phyloP scores from a whole-genome alignment of 2,888 invertebrate species.

The Hypomecis punctinalis region DNA sequence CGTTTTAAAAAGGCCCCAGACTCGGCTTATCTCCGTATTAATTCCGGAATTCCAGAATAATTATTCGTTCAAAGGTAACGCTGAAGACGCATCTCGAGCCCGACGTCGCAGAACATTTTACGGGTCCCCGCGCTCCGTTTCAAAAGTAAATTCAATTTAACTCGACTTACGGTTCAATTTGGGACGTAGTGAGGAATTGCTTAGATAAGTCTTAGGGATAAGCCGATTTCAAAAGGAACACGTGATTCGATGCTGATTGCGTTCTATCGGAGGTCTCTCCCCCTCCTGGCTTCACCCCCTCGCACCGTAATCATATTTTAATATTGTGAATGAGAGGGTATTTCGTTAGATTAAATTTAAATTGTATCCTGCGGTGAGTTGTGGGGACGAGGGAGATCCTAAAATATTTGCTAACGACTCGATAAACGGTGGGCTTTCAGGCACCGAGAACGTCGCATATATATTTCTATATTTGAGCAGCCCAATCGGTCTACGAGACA shows the following conservation, averaged over 20 bases:
- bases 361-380: slow-evolving; percentile 51
- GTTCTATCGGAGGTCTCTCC: slow-evolving; percentile 51
- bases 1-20: slow-evolving; percentile 54
- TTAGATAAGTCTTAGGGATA: slow-evolving; percentile 68
- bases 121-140: slow-evolving; percentile 43
- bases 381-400: slow-evolving; percentile 8
- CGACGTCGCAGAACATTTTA: slow-evolving; percentile 61
- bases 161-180: slow-evolving; percentile 54
- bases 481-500: neutral
- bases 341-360: slow-evolving; percentile 75
- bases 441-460: neutral
- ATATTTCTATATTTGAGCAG: neutral
- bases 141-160: slow-evolving; percentile 51
- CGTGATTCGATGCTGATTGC: slow-evolving; percentile 82
- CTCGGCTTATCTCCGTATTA: slow-evolving; percentile 76
- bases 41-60: slow-evolving; percentile 79
- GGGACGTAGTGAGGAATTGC: slow-evolving; percentile 46
- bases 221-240: slow-evolving; percentile 81
- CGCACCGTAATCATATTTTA: slow-evolving; percentile 76
- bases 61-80: slow-evolving; percentile 79
- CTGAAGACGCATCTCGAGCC: slow-evolving; percentile 64
- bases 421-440: slow-evolving; percentile 9
- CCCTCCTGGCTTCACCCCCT: slow-evolving; percentile 45
- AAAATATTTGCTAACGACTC: slow-evolving; percentile 13
- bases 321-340: slow-evolving; percentile 76